phyloP scores from a whole-genome alignment of 2,888 invertebrate species.

The Macropis europaea region DNA sequence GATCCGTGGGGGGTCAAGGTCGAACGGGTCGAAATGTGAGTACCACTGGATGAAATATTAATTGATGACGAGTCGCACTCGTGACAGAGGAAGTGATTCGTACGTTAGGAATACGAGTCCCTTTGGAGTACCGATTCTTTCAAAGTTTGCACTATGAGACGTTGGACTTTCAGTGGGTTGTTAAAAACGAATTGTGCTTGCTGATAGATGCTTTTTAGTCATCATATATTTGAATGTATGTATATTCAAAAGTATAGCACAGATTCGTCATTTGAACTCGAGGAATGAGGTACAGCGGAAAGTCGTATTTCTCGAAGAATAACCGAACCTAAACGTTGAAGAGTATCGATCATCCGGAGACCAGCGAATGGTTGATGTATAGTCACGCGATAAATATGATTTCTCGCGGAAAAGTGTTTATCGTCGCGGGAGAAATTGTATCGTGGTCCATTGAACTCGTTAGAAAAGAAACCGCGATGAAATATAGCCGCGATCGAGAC shows the following conservation, averaged over 20 bases:
- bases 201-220: no score
- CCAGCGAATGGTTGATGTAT: conserved; percentile 8
- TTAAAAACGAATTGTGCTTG: no score
- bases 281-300: no score
- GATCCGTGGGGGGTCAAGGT: conserved; percentile 97
- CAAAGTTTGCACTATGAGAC: no score
- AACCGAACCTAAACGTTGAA: conserved; percentile 2
- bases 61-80: no score
- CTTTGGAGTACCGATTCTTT: no score
- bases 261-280: no score
- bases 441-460: conserved; percentile 20
- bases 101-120: no score
- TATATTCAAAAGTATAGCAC: no score
- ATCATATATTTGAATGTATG: no score
- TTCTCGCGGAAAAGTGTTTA: conserved; percentile 28
- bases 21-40: conserved; percentile 96
- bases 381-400: conserved; percentile 29
- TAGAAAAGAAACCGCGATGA: conserved; percentile 12
- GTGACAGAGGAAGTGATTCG: no score
- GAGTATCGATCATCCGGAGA: conserved; percentile 30
- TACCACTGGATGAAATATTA: conserved; percentile 34
- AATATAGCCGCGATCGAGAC: conserved; percentile 17
- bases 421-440: conserved; percentile 22
- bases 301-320: background rate
- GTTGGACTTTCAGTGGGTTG: no score